A percentile compares a stretch with the other conserved stretches of the same genome.
Conservation (phyloP, 2,797 vertebrate species). For the Bufotes viridis region DNA sequence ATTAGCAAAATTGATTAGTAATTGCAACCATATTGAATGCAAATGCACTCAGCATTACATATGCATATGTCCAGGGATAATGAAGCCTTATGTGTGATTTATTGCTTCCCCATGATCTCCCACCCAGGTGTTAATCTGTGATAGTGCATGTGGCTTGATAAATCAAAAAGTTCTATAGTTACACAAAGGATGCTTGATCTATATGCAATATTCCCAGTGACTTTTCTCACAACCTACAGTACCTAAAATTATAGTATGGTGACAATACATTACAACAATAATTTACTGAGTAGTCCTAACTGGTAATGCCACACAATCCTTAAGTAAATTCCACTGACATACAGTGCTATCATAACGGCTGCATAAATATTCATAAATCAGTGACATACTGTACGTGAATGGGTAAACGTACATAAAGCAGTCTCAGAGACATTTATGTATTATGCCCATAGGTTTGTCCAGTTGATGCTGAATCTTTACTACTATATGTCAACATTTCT, state of each 20-base stretch:
- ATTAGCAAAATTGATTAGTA: slow-evolving; percentile 3
- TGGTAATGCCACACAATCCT: background rate
- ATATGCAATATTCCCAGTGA: background rate
- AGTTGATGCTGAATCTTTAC: too few relatives aligned
- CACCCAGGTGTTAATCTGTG: background rate
- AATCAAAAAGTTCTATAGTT: background rate
- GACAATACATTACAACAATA: background rate
- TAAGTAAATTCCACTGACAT: background rate
- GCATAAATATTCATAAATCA: background rate
- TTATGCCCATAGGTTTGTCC: too few relatives aligned
- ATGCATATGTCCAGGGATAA: background rate
- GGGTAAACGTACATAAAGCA: too few relatives aligned
- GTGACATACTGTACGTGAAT: too few relatives aligned
- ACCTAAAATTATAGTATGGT: background rate
- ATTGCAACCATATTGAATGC: background rate
- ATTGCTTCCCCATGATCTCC: background rate
- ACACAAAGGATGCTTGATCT: background rate
- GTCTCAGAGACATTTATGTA: too few relatives aligned
- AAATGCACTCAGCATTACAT: background rate
- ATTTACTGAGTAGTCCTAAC: background rate
- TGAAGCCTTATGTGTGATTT: background rate
- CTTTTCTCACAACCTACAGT: background rate
- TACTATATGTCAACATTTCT: too few relatives aligned
- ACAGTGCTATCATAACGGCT: background rate
- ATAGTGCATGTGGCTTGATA: background rate